Base-by-base conservation (phyloP, 2,797 vertebrate genomes). In the Orestias chungarensis region DNA sequence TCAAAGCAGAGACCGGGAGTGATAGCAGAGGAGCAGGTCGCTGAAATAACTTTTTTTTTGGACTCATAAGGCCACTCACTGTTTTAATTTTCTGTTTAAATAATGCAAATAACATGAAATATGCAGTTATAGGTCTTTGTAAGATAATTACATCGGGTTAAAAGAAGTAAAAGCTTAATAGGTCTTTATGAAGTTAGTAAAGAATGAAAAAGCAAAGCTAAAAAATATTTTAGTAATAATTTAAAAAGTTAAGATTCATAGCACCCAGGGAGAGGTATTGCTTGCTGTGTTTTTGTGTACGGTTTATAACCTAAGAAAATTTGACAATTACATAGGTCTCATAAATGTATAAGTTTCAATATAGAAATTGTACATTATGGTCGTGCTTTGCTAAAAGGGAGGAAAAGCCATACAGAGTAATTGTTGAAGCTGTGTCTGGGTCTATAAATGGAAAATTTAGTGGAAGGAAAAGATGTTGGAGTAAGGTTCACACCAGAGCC, bases 31-130 rank as follows among this genome's bases (percentile, higher is more conserved):
- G 4, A 81, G 46, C 40, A 79, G 76, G 75, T 47, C 64, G 70
- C 62, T 75, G 18, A 35, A 42, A 68, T 64, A n/a, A n/a, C 42
- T 31, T 68, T 25, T 23, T 38, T n/a, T 50, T 49, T 31, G 46
- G 33, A 43, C 62, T 75, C 66, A 69, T 66, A 67, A 79, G 82
- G 81, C 83, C 82, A 85, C 88, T 81, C 81, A 68, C 72, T 44
- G 2, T 88, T 88, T 42, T 87, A 73, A 76, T 89, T 88, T 82
- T 65, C 77, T 83, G 79, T 84, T 91, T 88, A 79, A 77, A 82
- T 78, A 68, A 74, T 74, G 69, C 84, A 84, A 87, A 87, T 71
- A 61, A 61, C 31, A 61, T 61, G 73, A 84, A 69, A 46, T 70
- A 78, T 5, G 14, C 49, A 62, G 38, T 80, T 65, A 83, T 80